Evolutionary conservation across 2,113 vertebrate species (phyloP), one percentile per base, ranked within the genome.

Genomic region (Isurus oxyrinchus): DNA sequence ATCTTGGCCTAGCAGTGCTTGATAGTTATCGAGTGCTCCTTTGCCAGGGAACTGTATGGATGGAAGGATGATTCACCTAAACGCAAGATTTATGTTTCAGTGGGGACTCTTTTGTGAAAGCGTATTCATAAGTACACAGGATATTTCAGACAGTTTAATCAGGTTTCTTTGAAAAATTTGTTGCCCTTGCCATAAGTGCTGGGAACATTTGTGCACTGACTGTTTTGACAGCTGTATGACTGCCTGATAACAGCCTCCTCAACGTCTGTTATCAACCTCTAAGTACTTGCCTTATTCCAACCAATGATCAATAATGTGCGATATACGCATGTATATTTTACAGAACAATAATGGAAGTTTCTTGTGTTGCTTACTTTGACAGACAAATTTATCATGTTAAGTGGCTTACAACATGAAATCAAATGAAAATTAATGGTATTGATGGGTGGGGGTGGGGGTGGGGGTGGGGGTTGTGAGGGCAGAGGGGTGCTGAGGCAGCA

Each of bases 161-260:
- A 53, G 66, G 44, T 95, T 72, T 31, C 63, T 95, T 55, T 72
- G 49, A 69, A 69, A 72, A 67, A 95, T 59, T 13, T 44, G 25
- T 95, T 72, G 67, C 66, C 44, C 49, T 95, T 55, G 94, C 94
- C 13, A 31, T 95, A 19, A 76, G 66, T 95, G 27, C 44, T 95
- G 93, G 44, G n/a, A 67, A 95, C 93, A 95, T 95, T 66, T 67
- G 40, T 44, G 21, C 94, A 95, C 66, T 72, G 94, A 53, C 67
- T 95, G 67, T 72, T 55, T 21, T 95, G 67, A 95, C 67, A 95
- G 49, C 66, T 69, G 67, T 40, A 95, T 19, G 44, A 25, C 5
- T 35, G 49, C 67, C 23, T 72, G 67, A 72, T 95, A 95, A 76
- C 67, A 31, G 94, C 67, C 94, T 72, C 67, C 67, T 72, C 44